Evolutionary conservation across 2,797 vertebrate species (phyloP).

Genomic region (Furcifer pardalis): DNA sequence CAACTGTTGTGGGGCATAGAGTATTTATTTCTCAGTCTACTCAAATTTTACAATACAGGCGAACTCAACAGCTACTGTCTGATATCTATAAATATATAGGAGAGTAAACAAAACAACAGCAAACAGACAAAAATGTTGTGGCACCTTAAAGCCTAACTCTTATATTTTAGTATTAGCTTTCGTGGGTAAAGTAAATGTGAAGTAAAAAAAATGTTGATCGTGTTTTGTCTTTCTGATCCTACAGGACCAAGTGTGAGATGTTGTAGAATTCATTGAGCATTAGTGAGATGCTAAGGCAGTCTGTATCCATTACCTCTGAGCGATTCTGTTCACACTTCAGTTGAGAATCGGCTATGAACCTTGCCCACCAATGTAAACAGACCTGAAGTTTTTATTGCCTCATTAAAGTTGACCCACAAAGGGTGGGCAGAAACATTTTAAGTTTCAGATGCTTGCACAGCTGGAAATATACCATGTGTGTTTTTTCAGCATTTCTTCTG

Average conservation of each 20-base stretch:
- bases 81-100: neutral
- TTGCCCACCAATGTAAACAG: slow-evolving; percentile 18
- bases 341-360: slow-evolving; percentile 6
- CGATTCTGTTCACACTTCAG: slow-evolving; percentile 18
- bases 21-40: neutral
- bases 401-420: slow-evolving; percentile 17
- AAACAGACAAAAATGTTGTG: no score
- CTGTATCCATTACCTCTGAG: slow-evolving; percentile 17
- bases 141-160: no score
- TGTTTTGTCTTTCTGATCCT: slow-evolving; percentile 1
- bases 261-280: slow-evolving; percentile 8
- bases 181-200: no score
- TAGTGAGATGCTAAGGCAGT: neutral
- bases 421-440: neutral
- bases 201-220: neutral
- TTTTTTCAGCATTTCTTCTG: slow-evolving; percentile 39
- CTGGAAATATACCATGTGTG: neutral
- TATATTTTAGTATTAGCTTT: no score
- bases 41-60: no score
- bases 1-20: neutral
- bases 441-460: neutral
- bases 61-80: neutral
- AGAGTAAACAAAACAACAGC: no score
- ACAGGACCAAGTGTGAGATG: slow-evolving; percentile 1
- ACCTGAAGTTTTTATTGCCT: slow-evolving; percentile 19